Conservation (phyloP, 2,113 vertebrate genomes). For the Ochotona princeps region DNA sequence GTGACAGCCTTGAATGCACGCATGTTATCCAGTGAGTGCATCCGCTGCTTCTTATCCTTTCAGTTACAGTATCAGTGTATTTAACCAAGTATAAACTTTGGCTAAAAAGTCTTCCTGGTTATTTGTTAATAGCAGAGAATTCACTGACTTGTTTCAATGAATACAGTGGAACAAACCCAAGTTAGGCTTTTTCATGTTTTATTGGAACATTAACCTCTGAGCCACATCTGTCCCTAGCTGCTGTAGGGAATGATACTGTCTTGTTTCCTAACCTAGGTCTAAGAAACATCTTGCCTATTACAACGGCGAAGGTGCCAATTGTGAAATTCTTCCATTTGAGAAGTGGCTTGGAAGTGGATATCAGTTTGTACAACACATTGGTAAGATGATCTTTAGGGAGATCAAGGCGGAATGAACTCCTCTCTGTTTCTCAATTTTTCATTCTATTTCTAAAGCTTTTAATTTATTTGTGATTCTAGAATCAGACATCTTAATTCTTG, state of each 20-base stretch:
- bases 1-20: not conserved
- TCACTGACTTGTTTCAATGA: not conserved
- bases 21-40: not conserved
- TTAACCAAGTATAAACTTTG: constrained; percentile 33
- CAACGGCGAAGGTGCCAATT: constrained; percentile 97
- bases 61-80: not conserved
- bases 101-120: not conserved
- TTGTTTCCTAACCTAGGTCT: constrained; percentile 86
- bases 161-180: not conserved
- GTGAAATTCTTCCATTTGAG: constrained; percentile 95
- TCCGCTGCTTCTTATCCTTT: not conserved
- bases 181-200: not conserved
- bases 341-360: constrained; percentile 96
- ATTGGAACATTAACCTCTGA: not conserved
- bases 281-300: constrained; percentile 95
- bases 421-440: not conserved
- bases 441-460: constrained; percentile 30
- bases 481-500: too few relatives aligned
- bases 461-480: not conserved
- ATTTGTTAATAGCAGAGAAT: not conserved
- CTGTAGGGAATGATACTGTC: constrained; percentile 34
- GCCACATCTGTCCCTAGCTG: not conserved
- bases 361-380: constrained; percentile 97
- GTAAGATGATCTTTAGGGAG: constrained; percentile 83
- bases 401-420: not conserved